These are phyloP conservation scores for Cephonodes hylas DNA, from an alignment of 2,888 invertebrate genomes.

Conservation along the genomic window DNA sequence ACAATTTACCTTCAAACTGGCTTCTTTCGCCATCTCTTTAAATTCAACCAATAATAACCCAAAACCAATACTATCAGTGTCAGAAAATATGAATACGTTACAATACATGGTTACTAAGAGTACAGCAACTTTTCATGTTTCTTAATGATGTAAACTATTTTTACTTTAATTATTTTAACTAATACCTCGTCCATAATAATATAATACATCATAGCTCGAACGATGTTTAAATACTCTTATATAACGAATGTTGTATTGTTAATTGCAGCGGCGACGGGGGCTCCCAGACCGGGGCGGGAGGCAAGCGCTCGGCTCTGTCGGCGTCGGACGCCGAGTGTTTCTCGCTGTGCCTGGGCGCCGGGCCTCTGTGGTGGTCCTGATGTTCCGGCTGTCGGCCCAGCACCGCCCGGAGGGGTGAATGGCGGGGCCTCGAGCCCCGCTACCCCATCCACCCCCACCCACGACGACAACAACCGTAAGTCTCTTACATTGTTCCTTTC, in stretches of 20 bases:
- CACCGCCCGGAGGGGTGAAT: conserved; percentile 79
- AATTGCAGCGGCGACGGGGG: conserved; percentile 67
- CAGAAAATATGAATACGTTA: no score
- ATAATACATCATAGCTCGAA: no score
- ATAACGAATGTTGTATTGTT: background rate
- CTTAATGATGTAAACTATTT: no score
- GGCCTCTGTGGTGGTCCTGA: conserved; percentile 99
- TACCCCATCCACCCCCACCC: conserved; percentile 65
- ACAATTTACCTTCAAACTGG: no score
- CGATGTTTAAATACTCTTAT: background rate
- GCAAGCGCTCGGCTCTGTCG: conserved; percentile 85
- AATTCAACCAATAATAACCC: no score
- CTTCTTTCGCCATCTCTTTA: no score
- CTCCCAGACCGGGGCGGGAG: conserved; percentile 71
- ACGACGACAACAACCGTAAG: conserved; percentile 79
- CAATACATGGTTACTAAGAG: no score
- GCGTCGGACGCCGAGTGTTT: conserved; percentile 87
- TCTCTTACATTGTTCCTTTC: conserved; percentile 21
- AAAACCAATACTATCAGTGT: no score
- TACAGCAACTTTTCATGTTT: no score
- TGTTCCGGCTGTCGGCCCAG: conserved; percentile 95
- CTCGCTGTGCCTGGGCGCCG: conserved; percentile 96
- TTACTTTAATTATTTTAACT: no score
- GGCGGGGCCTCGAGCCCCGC: conserved; percentile 79
- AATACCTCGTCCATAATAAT: no score